Evolutionary conservation across 2,797 vertebrate species (phyloP).

Genomic region (Rhabdophis nuchalis): DNA sequence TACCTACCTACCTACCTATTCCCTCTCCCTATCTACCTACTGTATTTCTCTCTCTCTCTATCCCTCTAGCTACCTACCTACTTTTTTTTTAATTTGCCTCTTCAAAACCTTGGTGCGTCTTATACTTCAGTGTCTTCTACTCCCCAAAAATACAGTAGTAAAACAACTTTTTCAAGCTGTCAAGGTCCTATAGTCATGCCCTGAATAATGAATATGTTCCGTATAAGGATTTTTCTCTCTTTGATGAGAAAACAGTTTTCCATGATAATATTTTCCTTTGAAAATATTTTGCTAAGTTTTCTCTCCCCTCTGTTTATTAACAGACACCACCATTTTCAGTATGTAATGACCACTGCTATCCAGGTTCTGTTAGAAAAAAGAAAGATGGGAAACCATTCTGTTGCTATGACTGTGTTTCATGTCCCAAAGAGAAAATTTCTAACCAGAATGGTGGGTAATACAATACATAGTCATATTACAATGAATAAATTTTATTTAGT

Average conservation of each 20-base stretch:
- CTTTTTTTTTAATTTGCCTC: too few relatives aligned
- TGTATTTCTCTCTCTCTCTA: too few relatives aligned
- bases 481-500: neutral
- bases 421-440: conserved; percentile 9
- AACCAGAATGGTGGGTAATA: neutral
- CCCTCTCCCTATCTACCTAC: too few relatives aligned
- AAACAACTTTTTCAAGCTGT: neutral
- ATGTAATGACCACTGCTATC: neutral
- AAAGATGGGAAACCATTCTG: neutral
- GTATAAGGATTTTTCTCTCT: neutral
- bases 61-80: too few relatives aligned
- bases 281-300: neutral
- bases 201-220: neutral
- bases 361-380: neutral
- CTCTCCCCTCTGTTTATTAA: neutral
- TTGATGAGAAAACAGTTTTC: neutral
- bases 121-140: too few relatives aligned
- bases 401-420: too few relatives aligned
- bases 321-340: neutral
- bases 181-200: neutral
- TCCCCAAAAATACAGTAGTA: too few relatives aligned
- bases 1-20: too few relatives aligned
- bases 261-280: neutral
- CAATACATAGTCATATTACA: neutral
- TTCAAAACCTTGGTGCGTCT: too few relatives aligned